Evolutionary conservation across 2,113 vertebrate genomes (phyloP), one percentile per base, ranked within the genome.

Genomic region (Saguinus imperator): DNA sequence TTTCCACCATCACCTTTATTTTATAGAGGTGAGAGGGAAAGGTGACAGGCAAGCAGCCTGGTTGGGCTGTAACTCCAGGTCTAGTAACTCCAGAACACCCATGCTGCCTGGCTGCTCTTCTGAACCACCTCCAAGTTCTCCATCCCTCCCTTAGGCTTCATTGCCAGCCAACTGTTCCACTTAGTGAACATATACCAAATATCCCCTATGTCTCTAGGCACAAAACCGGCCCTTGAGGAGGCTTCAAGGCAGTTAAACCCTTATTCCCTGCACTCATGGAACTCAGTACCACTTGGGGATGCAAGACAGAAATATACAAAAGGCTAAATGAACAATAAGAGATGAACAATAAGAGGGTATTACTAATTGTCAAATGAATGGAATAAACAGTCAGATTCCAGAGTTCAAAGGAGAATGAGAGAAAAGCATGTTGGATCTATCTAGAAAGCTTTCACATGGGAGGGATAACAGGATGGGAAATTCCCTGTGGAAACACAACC

Each of bases 351-450:
- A 91, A 77, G 57, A 92, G 20, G 12, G 11, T 58, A 94, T 64
- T 93, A 82, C 48, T 90, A 87, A 68, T 70, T 76, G 83, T 89
- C 68, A 86, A 89, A 87, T 90, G n/a, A 94, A 94, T 80, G 25
- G 61, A 94, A 80, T 52, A 87, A 91, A 40, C 27, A 95, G 37
- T 79, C 29, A 87, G 43, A 84, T 66, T 87, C 43, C 45, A 75
- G 61, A 94, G 70, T 66, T 87, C 45, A 95, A 96, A 84, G 25
- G 32, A 52, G 32, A 95, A 9, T 76, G 3, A 87, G 48, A 66
- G 75, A 94, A 92, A 90, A 0, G 4, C 87, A 50, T 17, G 50
- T 20, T 88, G 13, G 25, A 57, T 81, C 76, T 92, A 37, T 57
- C 37, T 82, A 55, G 48, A n/a, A 96, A 96, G 29, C 52, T 45